Percentiles rank a stretch among this genome's conserved stretches.
These are phyloP conservation scores for Artemisiospiza belli DNA, from an alignment of 2,113 vertebrate species.

Conservation along the genomic window DNA sequence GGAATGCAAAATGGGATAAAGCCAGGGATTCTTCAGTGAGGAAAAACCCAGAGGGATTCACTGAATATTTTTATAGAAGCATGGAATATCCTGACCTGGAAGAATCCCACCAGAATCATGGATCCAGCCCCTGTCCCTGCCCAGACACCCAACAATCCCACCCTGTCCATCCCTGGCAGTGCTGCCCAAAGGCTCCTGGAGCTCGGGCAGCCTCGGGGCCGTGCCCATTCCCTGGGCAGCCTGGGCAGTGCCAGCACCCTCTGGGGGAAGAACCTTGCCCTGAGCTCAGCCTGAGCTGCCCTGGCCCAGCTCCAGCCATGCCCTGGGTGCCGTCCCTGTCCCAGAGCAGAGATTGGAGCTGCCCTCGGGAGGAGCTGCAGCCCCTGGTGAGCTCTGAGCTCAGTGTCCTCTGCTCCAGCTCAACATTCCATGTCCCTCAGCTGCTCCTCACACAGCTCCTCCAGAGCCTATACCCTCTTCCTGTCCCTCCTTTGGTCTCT, in stretches of 20 bases:
- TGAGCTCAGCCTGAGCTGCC: too few species aligned
- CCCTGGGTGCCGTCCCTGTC: too few species aligned
- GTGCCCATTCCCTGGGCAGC: neutral
- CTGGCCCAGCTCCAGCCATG: too few species aligned
- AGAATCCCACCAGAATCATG: rapidly evolving
- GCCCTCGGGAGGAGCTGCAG: too few species aligned
- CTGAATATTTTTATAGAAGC: neutral
- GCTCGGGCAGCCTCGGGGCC: neutral
- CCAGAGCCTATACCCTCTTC: too few species aligned
- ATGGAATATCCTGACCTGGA: neutral
- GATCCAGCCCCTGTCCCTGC: rapidly evolving
- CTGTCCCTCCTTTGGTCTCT: neutral
- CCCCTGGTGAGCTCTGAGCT: too few species aligned
- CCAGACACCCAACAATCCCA: neutral
- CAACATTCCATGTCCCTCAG: too few species aligned
- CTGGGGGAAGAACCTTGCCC: too few species aligned
- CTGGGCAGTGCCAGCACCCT: too few species aligned
- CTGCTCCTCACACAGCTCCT: neutral
- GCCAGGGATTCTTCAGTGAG: neutral
- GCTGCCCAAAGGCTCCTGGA: neutral
- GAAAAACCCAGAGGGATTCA: neutral
- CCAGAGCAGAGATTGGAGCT: too few species aligned
- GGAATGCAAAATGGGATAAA: neutral
- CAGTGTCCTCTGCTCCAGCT: too few species aligned
- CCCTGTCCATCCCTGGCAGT: neutral